Conservation (phyloP, 2,113 vertebrate genomes). For the Andinoacara biseriatus region DNA sequence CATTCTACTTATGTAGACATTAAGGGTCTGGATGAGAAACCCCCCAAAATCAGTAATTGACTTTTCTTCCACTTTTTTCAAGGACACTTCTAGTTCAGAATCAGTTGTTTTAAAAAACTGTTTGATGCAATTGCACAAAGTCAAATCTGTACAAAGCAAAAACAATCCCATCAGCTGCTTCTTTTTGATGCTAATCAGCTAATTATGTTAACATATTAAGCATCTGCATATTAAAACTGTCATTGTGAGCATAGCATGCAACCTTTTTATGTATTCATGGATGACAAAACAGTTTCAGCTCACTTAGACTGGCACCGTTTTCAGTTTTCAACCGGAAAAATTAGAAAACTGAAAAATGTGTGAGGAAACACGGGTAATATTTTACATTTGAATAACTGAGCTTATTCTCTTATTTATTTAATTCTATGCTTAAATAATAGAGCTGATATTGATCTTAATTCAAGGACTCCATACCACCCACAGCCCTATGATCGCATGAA, state of each 20-base stretch:
- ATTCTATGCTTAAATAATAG: conserved; percentile 19
- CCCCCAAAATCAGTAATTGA: not conserved
- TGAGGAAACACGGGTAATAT: not conserved
- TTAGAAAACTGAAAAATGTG: not conserved
- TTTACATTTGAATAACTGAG: not conserved
- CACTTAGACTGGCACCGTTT: not conserved
- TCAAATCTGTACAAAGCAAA: not conserved
- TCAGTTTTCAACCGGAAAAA: not conserved
- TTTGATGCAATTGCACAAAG: not conserved
- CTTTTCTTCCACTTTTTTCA: not conserved
- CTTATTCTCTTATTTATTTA: conserved; percentile 10
- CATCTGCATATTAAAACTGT: not conserved
- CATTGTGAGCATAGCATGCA: not conserved
- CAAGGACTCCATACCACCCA: not conserved
- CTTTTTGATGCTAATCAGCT: not conserved
- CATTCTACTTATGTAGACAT: not conserved
- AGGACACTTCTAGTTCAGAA: not conserved
- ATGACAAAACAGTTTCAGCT: not conserved
- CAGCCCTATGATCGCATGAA: not conserved
- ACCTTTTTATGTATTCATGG: not conserved
- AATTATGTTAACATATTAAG: not conserved
- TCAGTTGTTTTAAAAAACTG: fast-evolving
- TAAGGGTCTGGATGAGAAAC: not conserved
- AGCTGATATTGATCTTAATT: not conserved
- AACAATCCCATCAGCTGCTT: not conserved